These are phyloP conservation scores for Megastigmus dorsalis DNA, from an alignment of 2,888 invertebrate genomes.

Conservation along the genomic window DNA sequence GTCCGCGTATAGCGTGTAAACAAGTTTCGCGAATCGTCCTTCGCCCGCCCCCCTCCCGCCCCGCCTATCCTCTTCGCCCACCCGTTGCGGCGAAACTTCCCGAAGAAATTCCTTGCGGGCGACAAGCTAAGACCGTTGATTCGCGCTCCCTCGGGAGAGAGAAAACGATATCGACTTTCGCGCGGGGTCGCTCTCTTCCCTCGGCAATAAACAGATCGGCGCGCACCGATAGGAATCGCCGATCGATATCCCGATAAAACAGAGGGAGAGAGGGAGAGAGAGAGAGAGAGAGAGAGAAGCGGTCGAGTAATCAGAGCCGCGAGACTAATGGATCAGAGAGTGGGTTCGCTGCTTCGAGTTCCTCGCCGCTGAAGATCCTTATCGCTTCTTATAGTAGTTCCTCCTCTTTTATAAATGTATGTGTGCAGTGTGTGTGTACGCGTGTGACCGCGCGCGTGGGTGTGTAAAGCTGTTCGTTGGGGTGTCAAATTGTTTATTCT, in stretches of 20 bases:
- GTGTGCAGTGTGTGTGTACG: not conserved
- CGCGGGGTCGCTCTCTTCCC: slow-evolving; percentile 13
- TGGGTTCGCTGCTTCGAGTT: slow-evolving; percentile 4
- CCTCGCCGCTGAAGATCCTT: slow-evolving; percentile 39
- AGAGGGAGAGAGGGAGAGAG: slow-evolving; percentile 11
- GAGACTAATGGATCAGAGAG: slow-evolving; percentile 59
- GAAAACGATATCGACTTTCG: slow-evolving; percentile 49
- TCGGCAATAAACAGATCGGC: slow-evolving; percentile 52
- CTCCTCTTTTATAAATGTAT: not conserved
- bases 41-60: not conserved
- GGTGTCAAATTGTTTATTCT: slow-evolving; percentile 49
- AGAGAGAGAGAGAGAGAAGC: not conserved
- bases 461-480: slow-evolving; percentile 3
- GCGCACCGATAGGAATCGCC: slow-evolving; percentile 63
- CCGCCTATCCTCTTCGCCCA: not conserved
- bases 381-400: slow-evolving; percentile 33
- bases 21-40: not conserved
- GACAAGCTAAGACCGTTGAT: slow-evolving; percentile 3
- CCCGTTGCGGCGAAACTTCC: too few species aligned
- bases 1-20: too few species aligned
- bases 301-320: slow-evolving; percentile 57
- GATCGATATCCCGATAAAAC: slow-evolving; percentile 61
- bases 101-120: slow-evolving; percentile 27
- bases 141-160: slow-evolving; percentile 38
- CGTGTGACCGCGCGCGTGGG: not conserved